Evolutionary conservation across 2,797 vertebrate species (phyloP).

Genomic region (Odontamblyopus rebecca): DNA sequence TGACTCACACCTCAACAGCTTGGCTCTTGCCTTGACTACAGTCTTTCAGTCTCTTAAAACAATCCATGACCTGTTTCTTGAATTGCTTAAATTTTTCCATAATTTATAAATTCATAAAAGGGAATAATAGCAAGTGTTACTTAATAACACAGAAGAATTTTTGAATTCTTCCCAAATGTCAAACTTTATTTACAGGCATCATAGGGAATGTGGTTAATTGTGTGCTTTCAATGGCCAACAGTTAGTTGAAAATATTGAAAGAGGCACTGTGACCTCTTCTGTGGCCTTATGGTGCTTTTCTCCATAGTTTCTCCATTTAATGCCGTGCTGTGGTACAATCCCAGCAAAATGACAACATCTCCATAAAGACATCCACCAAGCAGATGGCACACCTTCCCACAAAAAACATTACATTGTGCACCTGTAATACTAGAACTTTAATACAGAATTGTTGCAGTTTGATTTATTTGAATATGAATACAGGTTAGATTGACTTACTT

Average conservation of each 20-base stretch:
- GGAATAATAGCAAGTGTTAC: not conserved
- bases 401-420: not conserved
- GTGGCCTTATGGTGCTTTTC: too few species aligned
- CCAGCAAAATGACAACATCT: not conserved
- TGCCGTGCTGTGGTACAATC: not conserved
- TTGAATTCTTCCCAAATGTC: not conserved
- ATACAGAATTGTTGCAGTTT: too few species aligned
- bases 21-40: not conserved
- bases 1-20: not conserved
- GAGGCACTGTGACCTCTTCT: too few species aligned
- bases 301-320: not conserved
- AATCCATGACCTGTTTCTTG: not conserved
- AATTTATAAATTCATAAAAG: not conserved
- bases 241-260: not conserved
- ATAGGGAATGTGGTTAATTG: not conserved
- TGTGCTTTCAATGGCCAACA: not conserved
- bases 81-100: not conserved
- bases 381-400: not conserved
- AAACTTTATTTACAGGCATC: not conserved
- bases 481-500: too few species aligned
- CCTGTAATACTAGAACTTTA: not conserved
- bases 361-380: too few species aligned
- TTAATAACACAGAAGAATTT: not conserved
- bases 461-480: too few species aligned
- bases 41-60: not conserved